A percentile compares a stretch with the other conserved stretches of the same genome.
Evolutionary conservation across 1,140 invertebrate genomes (phyloP).

Genomic region (Hycleus phaleratus): DNA sequence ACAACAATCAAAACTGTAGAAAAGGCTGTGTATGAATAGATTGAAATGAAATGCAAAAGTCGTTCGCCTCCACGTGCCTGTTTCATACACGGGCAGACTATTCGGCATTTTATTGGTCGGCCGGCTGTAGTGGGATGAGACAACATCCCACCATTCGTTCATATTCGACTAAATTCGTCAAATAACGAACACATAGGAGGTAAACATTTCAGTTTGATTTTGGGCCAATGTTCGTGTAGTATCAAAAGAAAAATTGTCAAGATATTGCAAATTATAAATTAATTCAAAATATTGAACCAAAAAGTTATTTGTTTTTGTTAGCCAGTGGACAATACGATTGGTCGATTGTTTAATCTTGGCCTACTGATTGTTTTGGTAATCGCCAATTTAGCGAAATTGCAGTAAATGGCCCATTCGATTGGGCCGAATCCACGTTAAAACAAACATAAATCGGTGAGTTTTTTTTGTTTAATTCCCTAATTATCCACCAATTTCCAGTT

Average conservation of each 20-base stretch:
- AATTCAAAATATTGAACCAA: background rate
- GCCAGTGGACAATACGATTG: too few species aligned
- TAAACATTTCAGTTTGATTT: constrained; percentile 35
- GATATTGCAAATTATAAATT: background rate
- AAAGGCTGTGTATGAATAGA: background rate
- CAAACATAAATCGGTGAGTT: too few species aligned
- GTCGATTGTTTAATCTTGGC: too few species aligned
- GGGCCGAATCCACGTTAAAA: too few species aligned
- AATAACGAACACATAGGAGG: constrained; percentile 24
- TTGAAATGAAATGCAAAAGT: constrained; percentile 27
- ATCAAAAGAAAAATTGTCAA: constrained; percentile 18
- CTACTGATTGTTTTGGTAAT: too few species aligned
- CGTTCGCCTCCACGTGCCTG: constrained; percentile 38
- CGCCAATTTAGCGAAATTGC: too few species aligned
- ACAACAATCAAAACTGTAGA: background rate
- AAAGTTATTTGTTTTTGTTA: too few species aligned
- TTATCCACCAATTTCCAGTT: too few species aligned
- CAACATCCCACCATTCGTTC: constrained; percentile 2
- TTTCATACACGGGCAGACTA: constrained; percentile 30
- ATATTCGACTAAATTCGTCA: constrained; percentile 2
- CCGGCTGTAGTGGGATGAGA: constrained; percentile 7
- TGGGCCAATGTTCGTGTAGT: constrained; percentile 25
- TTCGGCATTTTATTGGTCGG: constrained; percentile 26
- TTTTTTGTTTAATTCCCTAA: too few species aligned
- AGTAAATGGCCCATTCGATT: too few species aligned